Base-by-base conservation (phyloP, 2,888 invertebrate species). In the Melipona beecheii region DNA sequence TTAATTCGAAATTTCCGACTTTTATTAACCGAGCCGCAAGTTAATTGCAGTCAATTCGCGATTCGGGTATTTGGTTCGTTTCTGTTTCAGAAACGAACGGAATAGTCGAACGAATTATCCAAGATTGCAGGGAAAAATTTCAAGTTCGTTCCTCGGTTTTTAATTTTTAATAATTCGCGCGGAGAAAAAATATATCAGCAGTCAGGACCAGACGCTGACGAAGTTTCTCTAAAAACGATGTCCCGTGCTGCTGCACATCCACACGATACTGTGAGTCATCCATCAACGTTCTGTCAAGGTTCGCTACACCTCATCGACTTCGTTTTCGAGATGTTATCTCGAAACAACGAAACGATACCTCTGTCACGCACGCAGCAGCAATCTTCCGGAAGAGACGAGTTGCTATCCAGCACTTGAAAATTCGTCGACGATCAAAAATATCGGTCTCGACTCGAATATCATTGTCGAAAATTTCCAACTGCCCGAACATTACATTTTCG, bases 201-300 rank as follows among this genome's bases (percentile, higher is more conserved):
- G 64, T 21, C 21, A 64, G 21, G 19, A 19, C 31, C 62, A 21
- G 62, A 64, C 21, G 64, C 31, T 64, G 31, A 64, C 64, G 11
- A 64, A 64, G 64, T 64, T 64, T 64, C 21, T 36, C 64, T 21
- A 13, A 64, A 64, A 64, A 64, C 36, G 64, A 31, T 64, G 36
- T 4, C 31, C 21, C 31, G 31, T 21, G 21, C 31, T 62, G 19
- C 19, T 31, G 62, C 31, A 64, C 31, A 64, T 21, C 31, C 31
- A 11, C 31, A 13, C 31, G 31, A 31, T 64, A 21, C 21, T 36
- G 36, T 21, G 31, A 64, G 64, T 36, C 31, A 64, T 64, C 64
- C 64, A 36, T 64, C 64, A 64, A 64, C 31, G 31, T 64, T 64
- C 36, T 36, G 36, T 64, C 64, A 13, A 36, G 21, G 21, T 64